Evolutionary conservation across 35 echinoderm and acorn worm species (phyloP).

Genomic region (Ophioderma brevispina): DNA sequence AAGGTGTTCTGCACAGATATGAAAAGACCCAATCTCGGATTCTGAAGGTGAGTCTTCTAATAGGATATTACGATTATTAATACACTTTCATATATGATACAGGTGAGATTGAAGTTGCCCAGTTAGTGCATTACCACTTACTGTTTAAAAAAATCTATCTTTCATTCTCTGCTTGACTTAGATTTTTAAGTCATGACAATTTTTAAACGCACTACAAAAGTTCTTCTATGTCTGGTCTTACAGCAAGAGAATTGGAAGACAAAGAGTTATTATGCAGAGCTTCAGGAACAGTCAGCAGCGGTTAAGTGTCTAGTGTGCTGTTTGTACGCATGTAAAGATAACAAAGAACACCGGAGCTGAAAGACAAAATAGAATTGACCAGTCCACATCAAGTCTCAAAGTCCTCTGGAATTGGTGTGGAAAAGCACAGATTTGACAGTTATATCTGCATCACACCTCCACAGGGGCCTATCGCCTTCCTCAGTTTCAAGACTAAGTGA

Average conservation of each 20-base stretch:
- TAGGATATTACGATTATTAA: too few relatives aligned
- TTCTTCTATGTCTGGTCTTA: too few relatives aligned
- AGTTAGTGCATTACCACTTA: too few relatives aligned
- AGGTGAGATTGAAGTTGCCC: too few relatives aligned
- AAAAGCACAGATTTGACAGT: background rate
- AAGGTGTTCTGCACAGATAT: background rate
- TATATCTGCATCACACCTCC: background rate
- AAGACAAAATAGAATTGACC: background rate
- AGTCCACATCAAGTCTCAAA: background rate
- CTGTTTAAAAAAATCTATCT: too few relatives aligned
- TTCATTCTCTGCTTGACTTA: too few relatives aligned
- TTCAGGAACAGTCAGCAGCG: background rate
- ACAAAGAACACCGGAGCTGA: background rate
- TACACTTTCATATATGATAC: too few relatives aligned
- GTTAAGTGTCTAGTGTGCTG: background rate
- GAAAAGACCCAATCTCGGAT: background rate
- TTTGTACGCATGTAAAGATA: background rate
- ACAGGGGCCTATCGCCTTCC: background rate
- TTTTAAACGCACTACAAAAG: too few relatives aligned
- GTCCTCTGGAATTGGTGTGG: background rate
- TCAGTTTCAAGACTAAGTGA: background rate
- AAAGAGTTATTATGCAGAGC: background rate
- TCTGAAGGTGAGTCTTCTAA: background rate
- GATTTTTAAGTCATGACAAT: too few relatives aligned
- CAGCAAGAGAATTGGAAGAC: conserved; percentile 4